These are phyloP conservation scores for Microplitis demolitor DNA, from an alignment of 1,140 invertebrate genomes.

Conservation along the genomic window DNA sequence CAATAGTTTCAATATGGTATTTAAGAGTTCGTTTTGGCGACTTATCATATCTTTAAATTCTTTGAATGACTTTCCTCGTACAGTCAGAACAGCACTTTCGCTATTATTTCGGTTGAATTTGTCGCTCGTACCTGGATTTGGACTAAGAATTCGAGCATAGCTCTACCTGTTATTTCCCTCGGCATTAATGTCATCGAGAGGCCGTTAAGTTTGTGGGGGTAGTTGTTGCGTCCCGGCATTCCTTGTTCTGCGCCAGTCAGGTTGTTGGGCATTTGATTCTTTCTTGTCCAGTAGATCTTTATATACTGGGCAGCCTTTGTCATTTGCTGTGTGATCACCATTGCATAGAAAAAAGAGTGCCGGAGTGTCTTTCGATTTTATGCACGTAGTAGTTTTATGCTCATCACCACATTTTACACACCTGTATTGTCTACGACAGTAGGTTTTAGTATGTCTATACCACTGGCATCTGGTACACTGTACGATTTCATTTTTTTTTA, in stretches of 20 bases:
- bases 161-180: background rate
- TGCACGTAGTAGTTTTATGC: background rate
- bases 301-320: background rate
- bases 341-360: background rate
- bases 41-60: conserved; percentile 8
- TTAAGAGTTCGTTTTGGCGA: conserved; percentile 23
- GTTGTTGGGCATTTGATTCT: background rate
- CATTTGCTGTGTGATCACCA: background rate
- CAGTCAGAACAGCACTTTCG: background rate
- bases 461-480: background rate
- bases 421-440: background rate
- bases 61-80: background rate
- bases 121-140: background rate
- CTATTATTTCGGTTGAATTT: background rate
- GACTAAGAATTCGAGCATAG: background rate
- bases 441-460: background rate
- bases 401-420: background rate
- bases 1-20: conserved; percentile 30
- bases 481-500: background rate
- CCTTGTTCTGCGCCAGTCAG: background rate
- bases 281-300: background rate
- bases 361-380: background rate
- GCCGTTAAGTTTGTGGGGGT: background rate
- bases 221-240: background rate
- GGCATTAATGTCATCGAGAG: background rate